These are phyloP conservation scores for Etheostoma nigrum DNA, from an alignment of 2,797 vertebrate species.

Conservation along the genomic window DNA sequence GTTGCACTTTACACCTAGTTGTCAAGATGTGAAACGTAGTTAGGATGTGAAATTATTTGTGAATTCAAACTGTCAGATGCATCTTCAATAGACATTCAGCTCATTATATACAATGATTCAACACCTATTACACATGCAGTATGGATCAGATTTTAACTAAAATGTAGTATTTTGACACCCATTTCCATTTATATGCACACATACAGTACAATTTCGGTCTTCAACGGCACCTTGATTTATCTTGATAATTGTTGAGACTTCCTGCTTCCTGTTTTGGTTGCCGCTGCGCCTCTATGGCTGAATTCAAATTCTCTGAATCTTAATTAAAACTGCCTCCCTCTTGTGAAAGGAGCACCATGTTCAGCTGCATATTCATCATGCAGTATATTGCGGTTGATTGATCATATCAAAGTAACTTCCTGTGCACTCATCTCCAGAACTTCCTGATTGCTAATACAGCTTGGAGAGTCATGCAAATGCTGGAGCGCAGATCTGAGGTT, in stretches of 20 bases:
- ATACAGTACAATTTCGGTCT: slow-evolving; percentile 9
- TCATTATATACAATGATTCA: background rate
- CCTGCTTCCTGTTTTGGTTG: slow-evolving; percentile 58
- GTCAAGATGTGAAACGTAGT: slow-evolving; percentile 6
- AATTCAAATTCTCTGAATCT: slow-evolving; percentile 58
- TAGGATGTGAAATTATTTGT: background rate
- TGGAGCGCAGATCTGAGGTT: slow-evolving; percentile 8
- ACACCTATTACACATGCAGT: background rate
- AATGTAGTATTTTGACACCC: background rate
- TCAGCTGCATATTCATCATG: slow-evolving; percentile 72
- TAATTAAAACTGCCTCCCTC: slow-evolving; percentile 61
- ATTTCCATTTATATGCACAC: slow-evolving; percentile 27
- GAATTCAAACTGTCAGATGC: background rate
- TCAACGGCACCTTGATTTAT: slow-evolving; percentile 34
- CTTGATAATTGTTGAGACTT: slow-evolving; percentile 51
- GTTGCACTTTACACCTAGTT: slow-evolving; percentile 15
- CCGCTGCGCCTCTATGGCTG: slow-evolving; percentile 28
- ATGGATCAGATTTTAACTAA: background rate
- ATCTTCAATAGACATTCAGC: background rate
- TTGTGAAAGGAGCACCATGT: slow-evolving; percentile 42
- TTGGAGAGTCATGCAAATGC: slow-evolving; percentile 54
- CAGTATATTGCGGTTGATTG: slow-evolving; percentile 63
- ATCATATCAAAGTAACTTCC: slow-evolving; percentile 74
- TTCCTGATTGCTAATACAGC: slow-evolving; percentile 70
- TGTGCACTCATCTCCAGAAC: slow-evolving; percentile 55